Percentiles rank a stretch among this genome's conserved stretches.
These are phyloP conservation scores for Trichopria drosophilae DNA, from an alignment of 2,888 invertebrate species.

Conservation along the genomic window DNA sequence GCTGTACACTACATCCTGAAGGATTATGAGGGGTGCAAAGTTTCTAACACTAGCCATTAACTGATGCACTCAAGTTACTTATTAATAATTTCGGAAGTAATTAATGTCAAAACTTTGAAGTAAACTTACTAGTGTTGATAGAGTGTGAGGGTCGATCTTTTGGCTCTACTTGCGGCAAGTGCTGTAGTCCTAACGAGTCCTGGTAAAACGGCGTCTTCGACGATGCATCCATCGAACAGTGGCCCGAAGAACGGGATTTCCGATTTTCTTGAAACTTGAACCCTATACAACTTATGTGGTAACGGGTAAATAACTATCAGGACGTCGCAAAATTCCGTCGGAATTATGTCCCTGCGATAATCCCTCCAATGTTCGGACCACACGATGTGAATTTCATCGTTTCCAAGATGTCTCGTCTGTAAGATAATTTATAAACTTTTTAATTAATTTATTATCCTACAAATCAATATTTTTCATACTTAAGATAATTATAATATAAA, in stretches of 20 bases:
- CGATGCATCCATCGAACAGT: constrained; percentile 88
- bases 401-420: constrained; percentile 91
- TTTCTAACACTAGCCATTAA: too few relatives aligned
- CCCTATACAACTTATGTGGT: constrained; percentile 80
- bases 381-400: constrained; percentile 98
- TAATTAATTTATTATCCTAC: constrained; percentile 3
- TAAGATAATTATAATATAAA: not conserved
- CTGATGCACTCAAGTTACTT: too few relatives aligned
- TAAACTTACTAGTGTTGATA: constrained; percentile 85
- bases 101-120: constrained; percentile 1
- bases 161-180: constrained; percentile 87
- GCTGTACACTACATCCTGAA: too few relatives aligned
- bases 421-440: constrained; percentile 39
- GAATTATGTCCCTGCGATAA: constrained; percentile 94
- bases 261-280: constrained; percentile 75
- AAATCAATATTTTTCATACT: not conserved
- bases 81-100: too few relatives aligned
- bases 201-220: constrained; percentile 74
- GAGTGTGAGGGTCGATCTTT: constrained; percentile 83
- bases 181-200: constrained; percentile 88
- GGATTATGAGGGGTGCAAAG: too few relatives aligned
- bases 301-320: constrained; percentile 95
- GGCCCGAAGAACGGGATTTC: constrained; percentile 91
- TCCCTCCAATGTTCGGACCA: constrained; percentile 98
- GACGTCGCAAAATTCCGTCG: constrained; percentile 99